These are phyloP conservation scores for Odocoileus hemionus DNA, from an alignment of 2,113 vertebrate genomes.

Conservation along the genomic window DNA sequence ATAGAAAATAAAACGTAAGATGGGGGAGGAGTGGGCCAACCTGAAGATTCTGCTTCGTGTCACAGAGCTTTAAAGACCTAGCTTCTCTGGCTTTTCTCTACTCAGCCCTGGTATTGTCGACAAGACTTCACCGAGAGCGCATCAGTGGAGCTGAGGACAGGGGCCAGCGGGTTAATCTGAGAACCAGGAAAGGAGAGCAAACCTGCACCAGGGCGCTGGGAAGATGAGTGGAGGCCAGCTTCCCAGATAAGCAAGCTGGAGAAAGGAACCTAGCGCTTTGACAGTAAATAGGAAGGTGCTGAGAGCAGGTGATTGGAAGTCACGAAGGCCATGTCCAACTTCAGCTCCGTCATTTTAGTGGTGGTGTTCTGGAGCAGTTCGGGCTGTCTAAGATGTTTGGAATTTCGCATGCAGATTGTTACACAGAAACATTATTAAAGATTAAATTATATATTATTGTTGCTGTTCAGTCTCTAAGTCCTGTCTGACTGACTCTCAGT, in stretches of 20 bases:
- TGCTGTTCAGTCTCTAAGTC: not conserved
- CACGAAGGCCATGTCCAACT: not conserved
- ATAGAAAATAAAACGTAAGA: not conserved
- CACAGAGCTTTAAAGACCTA: not conserved
- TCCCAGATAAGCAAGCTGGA: not conserved
- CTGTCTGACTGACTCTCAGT: not conserved
- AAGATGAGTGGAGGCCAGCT: not conserved
- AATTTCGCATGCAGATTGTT: not conserved
- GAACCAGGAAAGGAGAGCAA: not conserved
- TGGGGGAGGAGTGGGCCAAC: not conserved
- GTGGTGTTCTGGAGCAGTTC: not conserved
- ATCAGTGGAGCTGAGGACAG: not conserved
- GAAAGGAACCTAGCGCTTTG: not conserved
- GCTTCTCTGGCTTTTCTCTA: not conserved
- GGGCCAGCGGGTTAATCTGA: not conserved
- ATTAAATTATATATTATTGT: not conserved
- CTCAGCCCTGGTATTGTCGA: not conserved
- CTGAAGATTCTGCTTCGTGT: not conserved
- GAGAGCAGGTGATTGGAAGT: not conserved
- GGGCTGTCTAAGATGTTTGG: not conserved
- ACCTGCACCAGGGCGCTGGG: not conserved
- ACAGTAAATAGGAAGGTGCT: not conserved
- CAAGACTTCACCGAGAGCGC: not conserved
- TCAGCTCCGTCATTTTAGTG: fast-evolving
- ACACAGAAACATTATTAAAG: not conserved